Evolutionary conservation across 2,113 vertebrate species (phyloP).

Genomic region (Alectura lathami): DNA sequence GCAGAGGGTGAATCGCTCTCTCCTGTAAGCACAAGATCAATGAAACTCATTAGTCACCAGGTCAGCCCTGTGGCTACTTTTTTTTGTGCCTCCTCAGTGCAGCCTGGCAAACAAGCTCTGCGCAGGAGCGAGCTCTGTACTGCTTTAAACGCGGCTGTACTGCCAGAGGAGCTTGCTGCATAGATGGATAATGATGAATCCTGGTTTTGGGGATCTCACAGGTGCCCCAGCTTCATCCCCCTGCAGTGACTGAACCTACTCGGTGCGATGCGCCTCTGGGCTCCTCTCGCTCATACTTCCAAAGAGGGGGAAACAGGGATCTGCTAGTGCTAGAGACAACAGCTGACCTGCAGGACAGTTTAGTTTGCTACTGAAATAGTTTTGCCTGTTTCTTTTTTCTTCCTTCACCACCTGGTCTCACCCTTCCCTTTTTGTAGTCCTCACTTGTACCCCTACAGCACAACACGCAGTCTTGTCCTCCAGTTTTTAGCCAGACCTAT

Average conservation of each 20-base stretch:
- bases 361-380: not conserved
- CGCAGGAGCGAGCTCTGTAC: not conserved
- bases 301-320: not conserved
- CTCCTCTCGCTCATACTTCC: not conserved
- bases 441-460: not conserved
- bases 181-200: not conserved
- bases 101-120: not conserved
- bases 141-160: not conserved
- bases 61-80: not conserved
- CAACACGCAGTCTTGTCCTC: accelerated
- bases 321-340: not conserved
- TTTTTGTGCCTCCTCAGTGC: not conserved
- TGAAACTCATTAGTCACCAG: constrained; percentile 10
- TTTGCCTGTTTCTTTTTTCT: not conserved
- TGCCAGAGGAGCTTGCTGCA: not conserved
- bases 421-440: not conserved
- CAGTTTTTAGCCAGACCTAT: not conserved
- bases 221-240: not conserved
- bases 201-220: not conserved
- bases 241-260: not conserved
- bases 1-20: not conserved
- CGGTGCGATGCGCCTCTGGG: not conserved
- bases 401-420: accelerated
- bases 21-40: constrained; percentile 66
- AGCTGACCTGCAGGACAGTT: not conserved